phyloP scores from a whole-genome alignment of 2,797 vertebrate genomes.

The Saxicola maurus region DNA sequence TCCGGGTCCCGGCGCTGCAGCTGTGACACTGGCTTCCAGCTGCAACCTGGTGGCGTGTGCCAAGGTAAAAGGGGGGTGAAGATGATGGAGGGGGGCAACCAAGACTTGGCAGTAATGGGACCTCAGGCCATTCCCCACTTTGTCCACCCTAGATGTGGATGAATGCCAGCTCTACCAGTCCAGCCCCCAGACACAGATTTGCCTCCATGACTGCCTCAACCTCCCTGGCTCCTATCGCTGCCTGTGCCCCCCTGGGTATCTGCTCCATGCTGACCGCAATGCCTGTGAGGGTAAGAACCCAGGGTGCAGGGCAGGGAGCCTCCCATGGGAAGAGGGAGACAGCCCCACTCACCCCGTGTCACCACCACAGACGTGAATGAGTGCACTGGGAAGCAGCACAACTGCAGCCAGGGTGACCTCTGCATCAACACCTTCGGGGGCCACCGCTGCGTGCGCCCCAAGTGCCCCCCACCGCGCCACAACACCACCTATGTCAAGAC shows the following conservation, averaged over 20 bases:
- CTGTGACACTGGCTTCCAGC: conserved; percentile 57
- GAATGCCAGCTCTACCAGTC: conserved; percentile 86
- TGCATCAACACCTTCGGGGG: conserved; percentile 86
- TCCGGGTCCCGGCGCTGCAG: conserved; percentile 41
- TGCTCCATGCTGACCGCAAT: conserved; percentile 73
- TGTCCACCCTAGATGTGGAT: conserved; percentile 77
- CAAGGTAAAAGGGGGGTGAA: conserved; percentile 38
- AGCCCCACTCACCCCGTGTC: accelerated
- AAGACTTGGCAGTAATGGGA: accelerated
- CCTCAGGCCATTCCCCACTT: accelerated
- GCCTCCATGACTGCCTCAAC: conserved; percentile 83
- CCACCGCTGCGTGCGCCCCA: conserved; percentile 79
- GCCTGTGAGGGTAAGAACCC: conserved; percentile 79
- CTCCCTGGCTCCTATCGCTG: conserved; percentile 86
- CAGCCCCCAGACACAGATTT: conserved; percentile 76
- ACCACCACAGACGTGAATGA: conserved; percentile 80
- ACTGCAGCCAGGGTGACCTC: conserved; percentile 80
- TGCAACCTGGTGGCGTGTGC: conserved; percentile 17
- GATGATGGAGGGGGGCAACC: not conserved
- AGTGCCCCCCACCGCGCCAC: conserved; percentile 75
- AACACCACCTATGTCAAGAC: conserved; percentile 85
- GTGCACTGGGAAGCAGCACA: conserved; percentile 76
- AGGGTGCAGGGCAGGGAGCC: no score
- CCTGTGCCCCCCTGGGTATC: conserved; percentile 81
- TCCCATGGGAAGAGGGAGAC: accelerated